Conservation (phyloP, 2,888 invertebrate species). For the Acleris emargana region DNA sequence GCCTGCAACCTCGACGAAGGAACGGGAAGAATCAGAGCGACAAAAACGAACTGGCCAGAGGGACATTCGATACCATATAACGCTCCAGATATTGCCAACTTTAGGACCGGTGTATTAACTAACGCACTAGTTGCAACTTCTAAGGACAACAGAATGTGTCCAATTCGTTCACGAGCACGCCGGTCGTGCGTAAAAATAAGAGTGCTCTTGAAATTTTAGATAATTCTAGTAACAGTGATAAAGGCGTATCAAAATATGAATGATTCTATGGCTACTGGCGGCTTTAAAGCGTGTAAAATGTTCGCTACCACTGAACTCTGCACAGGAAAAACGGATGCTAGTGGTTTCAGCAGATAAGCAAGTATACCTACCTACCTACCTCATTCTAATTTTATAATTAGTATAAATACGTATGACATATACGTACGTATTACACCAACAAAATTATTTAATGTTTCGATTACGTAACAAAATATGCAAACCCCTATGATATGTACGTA, state of each 20-base stretch:
- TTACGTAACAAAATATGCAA: background rate
- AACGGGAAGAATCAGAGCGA: slow-evolving; percentile 79
- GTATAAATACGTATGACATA: background rate
- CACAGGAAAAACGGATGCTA: slow-evolving; percentile 52
- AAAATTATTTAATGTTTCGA: background rate
- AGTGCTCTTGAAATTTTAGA: slow-evolving; percentile 42
- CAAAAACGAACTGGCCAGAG: slow-evolving; percentile 74
- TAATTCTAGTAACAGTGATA: slow-evolving; percentile 44
- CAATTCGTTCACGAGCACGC: slow-evolving; percentile 39
- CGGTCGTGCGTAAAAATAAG: slow-evolving; percentile 35
- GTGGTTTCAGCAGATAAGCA: slow-evolving; percentile 42
- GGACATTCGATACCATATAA: slow-evolving; percentile 75
- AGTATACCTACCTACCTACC: slow-evolving; percentile 33
- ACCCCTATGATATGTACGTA: background rate
- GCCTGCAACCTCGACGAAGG: slow-evolving; percentile 55
- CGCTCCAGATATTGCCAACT: slow-evolving; percentile 75
- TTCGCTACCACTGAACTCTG: slow-evolving; percentile 45
- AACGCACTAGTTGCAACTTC: slow-evolving; percentile 44
- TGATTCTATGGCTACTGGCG: slow-evolving; percentile 16
- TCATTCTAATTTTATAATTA: slow-evolving; percentile 13
- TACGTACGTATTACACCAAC: background rate
- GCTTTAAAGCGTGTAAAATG: slow-evolving; percentile 41
- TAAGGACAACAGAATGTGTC: background rate
- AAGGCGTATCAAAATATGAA: slow-evolving; percentile 33
- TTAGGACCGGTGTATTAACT: slow-evolving; percentile 63